Evolutionary conservation across 2,113 vertebrate genomes (phyloP), one percentile per base, ranked within the genome.

Genomic region (Anas platyrhynchos): DNA sequence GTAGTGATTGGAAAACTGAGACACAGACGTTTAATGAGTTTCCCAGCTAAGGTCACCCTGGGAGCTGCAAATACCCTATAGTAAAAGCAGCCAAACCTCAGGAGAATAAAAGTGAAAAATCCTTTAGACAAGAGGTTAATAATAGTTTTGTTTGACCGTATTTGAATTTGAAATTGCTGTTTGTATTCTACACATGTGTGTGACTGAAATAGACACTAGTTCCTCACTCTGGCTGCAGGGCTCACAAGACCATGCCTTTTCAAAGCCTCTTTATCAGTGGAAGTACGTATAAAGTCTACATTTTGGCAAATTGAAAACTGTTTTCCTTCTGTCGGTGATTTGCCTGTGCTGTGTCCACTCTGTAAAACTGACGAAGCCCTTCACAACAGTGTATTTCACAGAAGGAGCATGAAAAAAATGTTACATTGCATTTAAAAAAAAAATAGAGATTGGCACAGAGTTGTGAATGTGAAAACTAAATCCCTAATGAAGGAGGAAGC

Each of bases 311-410:
- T 38, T 74, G 34, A 94, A 94, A 92, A 50, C 59, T 2, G 0
- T 92, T 87, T 55, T 87, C 86, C 78, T 89, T 87, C 89, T 88
- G 78, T 62, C 73, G 72, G 41, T 69, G 36, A 59, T 85, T 90
- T 88, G 43, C 50, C 50, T 38, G 48, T 63, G 46, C 58, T 84
- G 48, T 41, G 79, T 78, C 38, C 50, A 41, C 20, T 54, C 74
- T 44, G 52, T 76, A 90, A 94, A 84, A 77, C 6, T 44, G 62
- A 65, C 48, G 20, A 89, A 71, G 7, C 17, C 21, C 61, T 86
- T 84, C 65, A 26, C 62, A 52, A 18, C 5, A 18, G 85, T 34
- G 31, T 74, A 68, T 90, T 89, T 87, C 78, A 85, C 62, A 93
- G 52, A 15, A 73, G 32, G 32, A 74, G 48, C 44, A 69, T 61